Base-by-base conservation (phyloP, 2,113 vertebrate species). In the Gallinago media region DNA sequence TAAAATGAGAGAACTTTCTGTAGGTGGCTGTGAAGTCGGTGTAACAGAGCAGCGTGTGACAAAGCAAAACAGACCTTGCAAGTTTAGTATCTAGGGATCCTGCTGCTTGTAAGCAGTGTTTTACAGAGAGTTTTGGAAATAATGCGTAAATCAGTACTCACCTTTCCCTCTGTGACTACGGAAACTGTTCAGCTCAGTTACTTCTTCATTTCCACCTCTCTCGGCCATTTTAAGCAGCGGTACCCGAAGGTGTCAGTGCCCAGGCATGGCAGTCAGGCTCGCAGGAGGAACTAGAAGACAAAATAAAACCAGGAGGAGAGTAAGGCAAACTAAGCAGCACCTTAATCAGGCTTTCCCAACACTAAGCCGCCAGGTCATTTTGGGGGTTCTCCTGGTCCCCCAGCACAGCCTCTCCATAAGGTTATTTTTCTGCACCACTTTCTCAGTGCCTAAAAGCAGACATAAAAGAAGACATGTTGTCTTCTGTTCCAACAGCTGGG, bases 101-200 rank as follows among this genome's bases (percentile, higher is more conserved):
- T 62, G 36, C 67, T 49, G 73, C 49, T 66, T 26, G 29, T 10
- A 38, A 86, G 76, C 44, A 21, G 25, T 55, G 21, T 9, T 91
- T 46, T 36, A 61, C 18, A 10, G 14, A 4, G 19, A 25, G 32
- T 29, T 74, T 77, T 0, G 6, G 59, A 70, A 85, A 47, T 2
- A 46, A 46, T 0, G 7, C 59, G 19, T 15, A 70, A 4, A 29
- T 18, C 17, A 3, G 20, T 5, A 75, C 92, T 95, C 94, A 99
- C 99, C 98, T 98, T 98, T 98, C 68, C 98, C 98, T 76, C 98
- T 98, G 95, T 98, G 99, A 86, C 98, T 97, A 62, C 97, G 98
- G 97, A 99, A 99, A 95, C 98, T 99, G 92, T 97, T 99, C 96
- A 99, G 96, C 92, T 98, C 98, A 96, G 99, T 99, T 20, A 99